Evolutionary conservation across 2,113 vertebrate genomes (phyloP).

Genomic region (Ascaphus truei): DNA sequence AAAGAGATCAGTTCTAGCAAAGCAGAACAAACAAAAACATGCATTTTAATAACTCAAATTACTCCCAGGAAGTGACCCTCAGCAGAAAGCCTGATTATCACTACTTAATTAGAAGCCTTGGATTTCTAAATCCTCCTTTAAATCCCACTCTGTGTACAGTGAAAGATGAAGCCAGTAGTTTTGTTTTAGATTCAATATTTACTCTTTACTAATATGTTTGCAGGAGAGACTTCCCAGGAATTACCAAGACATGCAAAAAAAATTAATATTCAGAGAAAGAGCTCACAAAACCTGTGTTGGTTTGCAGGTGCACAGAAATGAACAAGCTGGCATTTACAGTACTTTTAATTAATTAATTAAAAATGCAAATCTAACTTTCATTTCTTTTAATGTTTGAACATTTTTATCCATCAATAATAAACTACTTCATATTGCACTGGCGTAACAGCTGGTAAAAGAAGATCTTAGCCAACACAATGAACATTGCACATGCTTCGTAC

Average conservation of each 20-base stretch:
- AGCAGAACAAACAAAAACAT: constrained; percentile 96
- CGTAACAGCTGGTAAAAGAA: constrained; percentile 64
- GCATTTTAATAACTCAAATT: constrained; percentile 98
- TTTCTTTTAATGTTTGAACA: constrained; percentile 87
- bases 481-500: constrained; percentile 35
- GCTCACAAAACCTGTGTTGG: constrained; percentile 81
- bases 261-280: constrained; percentile 81
- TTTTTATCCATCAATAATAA: constrained; percentile 79
- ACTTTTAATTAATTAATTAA: constrained; percentile 96
- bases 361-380: constrained; percentile 84
- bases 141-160: constrained; percentile 81
- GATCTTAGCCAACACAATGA: constrained; percentile 45
- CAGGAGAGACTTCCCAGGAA: constrained; percentile 80
- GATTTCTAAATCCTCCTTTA: constrained; percentile 80
- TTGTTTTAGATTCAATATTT: constrained; percentile 99
- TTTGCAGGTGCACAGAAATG: constrained; percentile 97
- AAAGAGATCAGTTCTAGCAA: constrained; percentile 95
- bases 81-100: constrained; percentile 91
- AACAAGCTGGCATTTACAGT: constrained; percentile 95
- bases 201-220: constrained; percentile 95
- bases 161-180: constrained; percentile 84
- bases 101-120: constrained; percentile 97
- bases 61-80: constrained; percentile 95
- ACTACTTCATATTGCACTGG: constrained; percentile 60
- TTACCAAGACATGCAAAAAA: constrained; percentile 74